Percentiles rank a stretch among this genome's conserved stretches.
Evolutionary conservation across 2,797 vertebrate species (phyloP).

Genomic region (Macrochelys suwanniensis): DNA sequence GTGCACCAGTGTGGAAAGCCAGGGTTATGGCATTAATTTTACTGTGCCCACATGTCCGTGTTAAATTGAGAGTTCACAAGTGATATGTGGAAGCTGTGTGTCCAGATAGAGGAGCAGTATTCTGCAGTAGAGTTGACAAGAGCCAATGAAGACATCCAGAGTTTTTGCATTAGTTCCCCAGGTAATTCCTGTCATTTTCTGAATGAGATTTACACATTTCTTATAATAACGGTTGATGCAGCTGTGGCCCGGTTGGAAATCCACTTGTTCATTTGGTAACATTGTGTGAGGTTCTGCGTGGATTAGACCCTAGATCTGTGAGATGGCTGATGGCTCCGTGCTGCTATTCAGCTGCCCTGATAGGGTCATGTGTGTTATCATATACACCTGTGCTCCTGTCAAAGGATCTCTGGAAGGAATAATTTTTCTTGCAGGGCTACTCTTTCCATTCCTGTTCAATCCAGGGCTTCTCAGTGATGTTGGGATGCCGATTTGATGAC

Average conservation of each 20-base stretch:
- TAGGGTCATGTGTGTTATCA: neutral
- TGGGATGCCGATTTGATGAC: neutral
- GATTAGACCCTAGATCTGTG: neutral
- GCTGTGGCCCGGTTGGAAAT: neutral
- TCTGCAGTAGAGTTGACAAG: neutral
- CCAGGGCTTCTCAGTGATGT: neutral
- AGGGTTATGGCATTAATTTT: neutral
- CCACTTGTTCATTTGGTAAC: neutral
- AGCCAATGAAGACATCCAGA: neutral
- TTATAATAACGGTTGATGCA: neutral
- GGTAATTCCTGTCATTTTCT: neutral
- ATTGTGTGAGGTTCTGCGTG: neutral
- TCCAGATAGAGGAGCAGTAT: neutral
- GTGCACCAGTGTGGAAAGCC: neutral
- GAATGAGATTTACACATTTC: neutral
- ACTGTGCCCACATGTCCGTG: neutral
- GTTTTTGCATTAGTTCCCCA: neutral
- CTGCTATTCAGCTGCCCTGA: neutral
- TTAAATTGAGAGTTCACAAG: neutral
- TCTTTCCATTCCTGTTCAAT: neutral
- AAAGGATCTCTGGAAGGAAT: neutral
- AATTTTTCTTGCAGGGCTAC: neutral
- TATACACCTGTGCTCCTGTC: neutral
- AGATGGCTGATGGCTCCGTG: neutral
- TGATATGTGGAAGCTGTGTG: neutral